Percentiles rank a stretch among this genome's conserved stretches.
Evolutionary conservation across 30 jellyfish, hydroid and myxozoan species (phyloP).

Genomic region (Sanderia malayensis): DNA sequence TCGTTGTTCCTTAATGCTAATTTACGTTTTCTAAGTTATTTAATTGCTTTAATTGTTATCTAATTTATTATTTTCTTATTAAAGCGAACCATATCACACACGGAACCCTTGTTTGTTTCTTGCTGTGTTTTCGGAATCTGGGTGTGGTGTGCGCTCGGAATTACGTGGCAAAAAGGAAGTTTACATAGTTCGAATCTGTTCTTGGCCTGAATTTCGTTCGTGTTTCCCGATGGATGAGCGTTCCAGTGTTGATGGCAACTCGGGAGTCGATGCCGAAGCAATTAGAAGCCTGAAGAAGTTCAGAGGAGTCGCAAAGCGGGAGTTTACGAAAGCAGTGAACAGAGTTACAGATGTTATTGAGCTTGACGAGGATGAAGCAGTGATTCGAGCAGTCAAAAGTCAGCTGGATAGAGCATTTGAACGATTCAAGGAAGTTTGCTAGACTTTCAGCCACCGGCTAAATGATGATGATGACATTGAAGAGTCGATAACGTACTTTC

Average conservation of each 20-base stretch:
- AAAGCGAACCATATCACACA: conserved; percentile 16
- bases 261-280: conserved; percentile 14
- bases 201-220: conserved; percentile 6
- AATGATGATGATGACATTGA: conserved; percentile 24
- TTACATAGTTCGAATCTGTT: conserved; percentile 11
- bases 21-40: background rate
- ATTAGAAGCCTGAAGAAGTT: conserved; percentile 1
- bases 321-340: conserved; percentile 15
- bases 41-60: background rate
- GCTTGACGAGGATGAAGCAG: conserved; percentile 20
- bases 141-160: background rate
- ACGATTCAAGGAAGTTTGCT: conserved; percentile 6
- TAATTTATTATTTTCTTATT: background rate
- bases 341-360: conserved; percentile 19
- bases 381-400: conserved; percentile 10
- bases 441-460: conserved; percentile 10
- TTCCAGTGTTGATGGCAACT: conserved; percentile 10
- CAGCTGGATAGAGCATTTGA: conserved; percentile 6
- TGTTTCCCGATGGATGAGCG: conserved; percentile 8
- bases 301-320: conserved; percentile 48
- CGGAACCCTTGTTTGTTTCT: background rate
- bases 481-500: conserved; percentile 18
- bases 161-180: conserved; percentile 11
- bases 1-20: background rate
- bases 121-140: conserved; percentile 11